Evolutionary conservation across 2,797 vertebrate genomes (phyloP), one percentile per base, ranked within the genome.

Genomic region (Cottoperca gobio): DNA sequence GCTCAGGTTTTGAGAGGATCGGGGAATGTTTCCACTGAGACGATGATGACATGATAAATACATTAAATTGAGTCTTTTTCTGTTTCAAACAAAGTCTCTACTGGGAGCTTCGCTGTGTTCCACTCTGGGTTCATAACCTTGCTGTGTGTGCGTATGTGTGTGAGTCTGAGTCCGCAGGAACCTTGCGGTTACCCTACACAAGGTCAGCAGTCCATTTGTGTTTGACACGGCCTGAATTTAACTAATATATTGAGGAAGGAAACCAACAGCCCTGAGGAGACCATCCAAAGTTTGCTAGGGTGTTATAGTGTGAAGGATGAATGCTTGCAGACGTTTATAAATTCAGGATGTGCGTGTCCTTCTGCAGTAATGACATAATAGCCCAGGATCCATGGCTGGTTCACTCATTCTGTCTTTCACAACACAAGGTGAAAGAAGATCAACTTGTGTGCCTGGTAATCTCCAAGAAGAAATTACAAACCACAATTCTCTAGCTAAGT

Each of bases 391-490:
- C 78, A 73, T 68, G 43, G 68, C 77, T 63, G 70, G 45, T 78
- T 68, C 70, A 26, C 63, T 75, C 55, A 71, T 60, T 83, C 67
- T 66, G 46, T 86, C 61, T 89, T 93, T 88, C 74, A 84, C 75
- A 88, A 76, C 64, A 77, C 79, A 86, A 83, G 74, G 79, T 89
- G 78, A 83, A 79, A 77, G 66, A 74, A 71, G 70, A 86, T 81
- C 57, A 78, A 67, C 42, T 70, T 72, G 35, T 79, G 68, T 26
- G 62, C 73, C 57, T 82, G 81, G 71, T 91, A 88, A 82, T 86
- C 79, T 73, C 81, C 83, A 53, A 77, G 60, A 86, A 88, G 43
- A 81, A 84, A 85, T 89, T 83, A 67, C 81, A 84, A 89, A 85
- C 81, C 83, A 66, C 83, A 89, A 55, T 85, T 72, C 69, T 76